Percentiles rank a stretch among this genome's conserved stretches.
Evolutionary conservation across 2,797 vertebrate genomes (phyloP).

Genomic region (Gadopsis marmoratus): DNA sequence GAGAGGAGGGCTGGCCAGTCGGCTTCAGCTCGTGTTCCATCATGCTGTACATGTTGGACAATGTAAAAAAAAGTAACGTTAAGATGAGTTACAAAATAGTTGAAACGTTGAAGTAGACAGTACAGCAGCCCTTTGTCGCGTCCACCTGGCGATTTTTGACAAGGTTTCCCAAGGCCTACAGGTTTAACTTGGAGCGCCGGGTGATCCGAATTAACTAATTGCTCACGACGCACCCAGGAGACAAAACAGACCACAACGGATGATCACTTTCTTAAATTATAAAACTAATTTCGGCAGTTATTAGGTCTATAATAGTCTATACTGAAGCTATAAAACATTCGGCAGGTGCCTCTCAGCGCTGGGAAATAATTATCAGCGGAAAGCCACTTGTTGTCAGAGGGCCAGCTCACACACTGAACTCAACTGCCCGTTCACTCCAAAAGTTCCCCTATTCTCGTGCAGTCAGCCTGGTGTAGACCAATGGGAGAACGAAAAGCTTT

Average conservation of each 20-base stretch:
- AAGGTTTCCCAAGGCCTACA: slow-evolving; percentile 40
- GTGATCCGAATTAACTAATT: slow-evolving; percentile 65
- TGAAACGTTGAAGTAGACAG: slow-evolving; percentile 5
- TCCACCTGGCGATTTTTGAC: slow-evolving; percentile 58
- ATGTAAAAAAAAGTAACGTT: neutral
- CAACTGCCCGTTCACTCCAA: slow-evolving; percentile 48
- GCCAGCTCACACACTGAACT: slow-evolving; percentile 57
- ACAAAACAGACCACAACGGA: neutral
- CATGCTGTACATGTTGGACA: slow-evolving; percentile 85
- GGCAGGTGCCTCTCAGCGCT: slow-evolving; percentile 10
- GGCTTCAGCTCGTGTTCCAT: slow-evolving; percentile 88
- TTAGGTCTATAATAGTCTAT: neutral
- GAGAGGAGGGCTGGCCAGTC: slow-evolving; percentile 73
- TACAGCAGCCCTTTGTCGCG: slow-evolving; percentile 62
- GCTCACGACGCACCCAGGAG: slow-evolving; percentile 29
- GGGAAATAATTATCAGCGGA: neutral
- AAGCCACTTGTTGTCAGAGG: slow-evolving; percentile 72
- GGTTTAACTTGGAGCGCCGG: slow-evolving; percentile 50
- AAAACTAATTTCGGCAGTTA: slow-evolving; percentile 13
- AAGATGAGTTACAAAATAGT: neutral
- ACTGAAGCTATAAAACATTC: neutral
- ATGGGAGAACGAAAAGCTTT: slow-evolving; percentile 64
- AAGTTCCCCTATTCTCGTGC: slow-evolving; percentile 64
- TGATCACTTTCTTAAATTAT: neutral
- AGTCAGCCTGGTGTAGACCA: slow-evolving; percentile 68